These are phyloP conservation scores for Tromatobia lineatoria DNA, from an alignment of 2,888 invertebrate species.

Conservation along the genomic window DNA sequence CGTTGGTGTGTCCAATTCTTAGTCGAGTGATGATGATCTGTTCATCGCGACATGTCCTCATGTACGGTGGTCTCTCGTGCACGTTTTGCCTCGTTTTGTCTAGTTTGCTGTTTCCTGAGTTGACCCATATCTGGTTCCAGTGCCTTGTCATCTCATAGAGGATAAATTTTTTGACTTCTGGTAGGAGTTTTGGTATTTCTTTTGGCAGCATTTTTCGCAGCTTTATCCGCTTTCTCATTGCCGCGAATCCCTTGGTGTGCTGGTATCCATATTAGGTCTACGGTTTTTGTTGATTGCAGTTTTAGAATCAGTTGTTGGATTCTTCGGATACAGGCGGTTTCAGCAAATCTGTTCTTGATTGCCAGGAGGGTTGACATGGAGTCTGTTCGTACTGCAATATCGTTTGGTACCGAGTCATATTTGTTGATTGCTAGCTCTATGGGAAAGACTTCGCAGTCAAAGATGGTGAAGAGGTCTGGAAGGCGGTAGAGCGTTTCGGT, in stretches of 20 bases:
- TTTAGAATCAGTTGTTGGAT: constrained; percentile 12
- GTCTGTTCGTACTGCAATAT: constrained; percentile 14
- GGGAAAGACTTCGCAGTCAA: constrained; percentile 43
- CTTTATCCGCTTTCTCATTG: constrained; percentile 38
- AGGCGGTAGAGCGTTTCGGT: not conserved
- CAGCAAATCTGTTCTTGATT: constrained; percentile 8
- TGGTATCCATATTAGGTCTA: constrained; percentile 41
- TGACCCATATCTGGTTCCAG: constrained; percentile 3
- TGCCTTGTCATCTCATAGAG: not conserved
- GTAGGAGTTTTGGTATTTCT: not conserved
- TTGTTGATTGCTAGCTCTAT: constrained; percentile 6
- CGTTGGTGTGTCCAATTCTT: not conserved
- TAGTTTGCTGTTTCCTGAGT: constrained; percentile 17
- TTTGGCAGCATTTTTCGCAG: constrained; percentile 36
- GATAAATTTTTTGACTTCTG: not conserved
- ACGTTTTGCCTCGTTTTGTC: constrained; percentile 8
- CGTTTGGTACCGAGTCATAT: not conserved
- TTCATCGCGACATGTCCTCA: no score
- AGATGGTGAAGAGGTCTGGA: constrained; percentile 22
- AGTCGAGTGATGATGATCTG: not conserved
- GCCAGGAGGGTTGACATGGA: constrained; percentile 22
- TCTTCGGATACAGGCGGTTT: not conserved
- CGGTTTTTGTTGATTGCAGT: not conserved
- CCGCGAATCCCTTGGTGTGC: constrained; percentile 45
- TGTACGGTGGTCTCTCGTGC: not conserved